Evolutionary conservation across 2,113 vertebrate genomes (phyloP).

Genomic region (Choloepus hoffmanni): DNA sequence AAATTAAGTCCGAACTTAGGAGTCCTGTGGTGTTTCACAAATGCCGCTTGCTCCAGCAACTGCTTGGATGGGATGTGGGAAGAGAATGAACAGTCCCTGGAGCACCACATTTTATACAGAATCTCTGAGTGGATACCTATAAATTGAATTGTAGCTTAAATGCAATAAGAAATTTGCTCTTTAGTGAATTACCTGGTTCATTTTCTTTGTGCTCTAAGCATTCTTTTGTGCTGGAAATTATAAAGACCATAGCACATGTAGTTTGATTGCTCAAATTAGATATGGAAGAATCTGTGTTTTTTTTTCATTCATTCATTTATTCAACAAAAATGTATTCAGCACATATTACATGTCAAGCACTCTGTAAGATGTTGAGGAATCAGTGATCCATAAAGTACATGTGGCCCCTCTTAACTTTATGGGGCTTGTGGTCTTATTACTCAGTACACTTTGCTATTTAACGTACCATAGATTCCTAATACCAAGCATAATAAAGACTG

Average conservation of each 20-base stretch:
- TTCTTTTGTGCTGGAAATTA: conserved; percentile 4
- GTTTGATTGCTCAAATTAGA: neutral
- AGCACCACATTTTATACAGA: neutral
- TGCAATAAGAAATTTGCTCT: conserved; percentile 16
- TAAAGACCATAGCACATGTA: neutral
- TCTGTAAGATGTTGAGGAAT: neutral
- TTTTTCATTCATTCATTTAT: conserved; percentile 24
- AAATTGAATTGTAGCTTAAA: conserved; percentile 29
- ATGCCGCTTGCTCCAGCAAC: neutral
- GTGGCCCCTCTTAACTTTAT: neutral
- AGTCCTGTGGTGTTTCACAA: neutral
- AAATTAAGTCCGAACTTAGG: neutral
- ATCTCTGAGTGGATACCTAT: neutral
- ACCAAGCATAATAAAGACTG: neutral
- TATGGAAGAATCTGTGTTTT: neutral
- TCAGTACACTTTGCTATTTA: neutral
- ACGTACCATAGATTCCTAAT: neutral
- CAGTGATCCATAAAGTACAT: neutral
- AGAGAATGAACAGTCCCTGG: neutral
- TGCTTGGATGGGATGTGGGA: neutral
- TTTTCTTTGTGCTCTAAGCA: neutral
- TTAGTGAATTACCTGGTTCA: neutral
- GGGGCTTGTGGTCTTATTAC: neutral
- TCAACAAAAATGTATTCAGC: neutral
- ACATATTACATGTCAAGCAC: neutral